Base-by-base conservation (phyloP, 53 echinoderm and acorn worm species). In the Stichopus horrens region DNA sequence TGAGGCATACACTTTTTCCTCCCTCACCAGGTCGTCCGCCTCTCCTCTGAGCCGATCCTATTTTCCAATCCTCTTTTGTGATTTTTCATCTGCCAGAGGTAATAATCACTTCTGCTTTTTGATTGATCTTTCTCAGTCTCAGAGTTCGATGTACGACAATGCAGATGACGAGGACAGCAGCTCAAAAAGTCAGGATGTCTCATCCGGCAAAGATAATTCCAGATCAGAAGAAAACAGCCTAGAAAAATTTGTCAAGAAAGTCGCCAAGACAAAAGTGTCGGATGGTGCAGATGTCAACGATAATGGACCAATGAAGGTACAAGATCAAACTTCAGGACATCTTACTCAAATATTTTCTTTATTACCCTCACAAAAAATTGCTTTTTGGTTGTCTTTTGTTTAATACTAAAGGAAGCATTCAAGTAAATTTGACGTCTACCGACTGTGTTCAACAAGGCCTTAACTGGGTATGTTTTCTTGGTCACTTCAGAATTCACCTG, bases 101-200 rank as follows among this genome's bases (percentile, higher is more conserved):
- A n/a, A 18, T 18, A 71, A 16, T n/a, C 6, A 4, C 18, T 71
- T 16, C 51, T 23, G 77, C 9, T 76, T 51, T 76, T 76, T 23
- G 21, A 9, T 65, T 53, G 5, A 55, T n/a, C 13, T 65, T 52
- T 53, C 52, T 57, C 83, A 94, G 90, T 90, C 84, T 6, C 92
- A 90, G 6, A 54, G 86, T 58, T 83, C 81, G 23, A 96, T 96
- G 96, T 96, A 96, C 82, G 91, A 85, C 73, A 91, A 88, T 81
- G 96, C 93, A 22, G 92, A 94, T 79, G 96, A 94, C 8, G 94
- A 96, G n/a, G 93, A 92, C 67, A 91, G 91, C 76, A 90, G 90
- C 55, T 76, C 79, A 5, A 78, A 58, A 78, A 91, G 91, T 73
- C 82, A 87, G 18, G 87, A 87, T 75, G 13, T 22, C 87, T 90